Evolutionary conservation across 1,140 invertebrate genomes (phyloP), one percentile per base, ranked within the genome.

Genomic region (Theocolax elegans): DNA sequence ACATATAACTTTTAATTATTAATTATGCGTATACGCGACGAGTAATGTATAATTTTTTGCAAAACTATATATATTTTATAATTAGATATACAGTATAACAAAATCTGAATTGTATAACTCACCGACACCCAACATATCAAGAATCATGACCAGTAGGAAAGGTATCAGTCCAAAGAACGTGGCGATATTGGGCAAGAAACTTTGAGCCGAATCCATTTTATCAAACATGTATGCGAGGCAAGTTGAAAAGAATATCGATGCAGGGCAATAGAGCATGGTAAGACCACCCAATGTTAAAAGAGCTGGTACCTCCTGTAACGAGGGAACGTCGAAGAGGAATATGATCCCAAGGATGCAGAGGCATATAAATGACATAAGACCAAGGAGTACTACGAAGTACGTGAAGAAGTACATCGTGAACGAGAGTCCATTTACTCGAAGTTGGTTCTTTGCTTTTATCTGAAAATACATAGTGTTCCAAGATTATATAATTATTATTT

Each of bases 381-480:
- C 87, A n/a, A 87, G 85, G 25, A 94, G 85, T 4, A 93, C 88
- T 15, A 91, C 87, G 77, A 94, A 93, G 76, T 91, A 94, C 0
- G 91, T 91, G 1, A 90, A 79, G 82, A 94, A 95, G 80, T 96
- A 96, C 82, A 94, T 88, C 53, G 86, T 86, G 79, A 92, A 92
- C 3, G 91, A 90, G 23, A 95, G 81, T 1, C 94, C 94, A 81
- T 95, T 94, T 23, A 95, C 91, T 25, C 94, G 87, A 10, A 95
- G 85, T 76, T 95, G 93, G 80, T 94, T 94, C 82, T 93, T 92
- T 1, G 92, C 90, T 85, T 92, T 92, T 63, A 91, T 91, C 93
- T 95, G 86, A 1, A 63, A 69, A 23, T n/a, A 21, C n/a, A n/a
- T n/a, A n/a, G n/a, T n/a, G n/a, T n/a, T n/a, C n/a, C n/a, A n/a